Conservation (phyloP, 2,797 vertebrate genomes). For the Sciurus vulgaris region DNA sequence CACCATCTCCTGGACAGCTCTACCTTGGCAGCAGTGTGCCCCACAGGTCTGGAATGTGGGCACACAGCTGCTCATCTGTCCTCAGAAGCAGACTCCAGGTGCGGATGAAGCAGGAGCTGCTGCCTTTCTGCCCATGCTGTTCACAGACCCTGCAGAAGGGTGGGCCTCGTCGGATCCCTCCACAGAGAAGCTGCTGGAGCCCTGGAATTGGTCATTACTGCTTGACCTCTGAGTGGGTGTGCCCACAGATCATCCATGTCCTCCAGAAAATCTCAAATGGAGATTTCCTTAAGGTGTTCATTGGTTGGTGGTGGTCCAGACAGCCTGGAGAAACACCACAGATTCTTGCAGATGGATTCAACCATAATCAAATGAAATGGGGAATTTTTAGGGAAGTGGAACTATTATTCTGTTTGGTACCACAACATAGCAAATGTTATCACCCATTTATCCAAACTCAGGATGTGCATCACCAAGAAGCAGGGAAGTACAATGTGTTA, state of each 20-base stretch:
- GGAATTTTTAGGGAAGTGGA: neutral
- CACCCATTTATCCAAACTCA: neutral
- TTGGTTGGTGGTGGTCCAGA: too few relatives aligned
- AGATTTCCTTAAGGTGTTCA: neutral
- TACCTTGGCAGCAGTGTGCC: neutral
- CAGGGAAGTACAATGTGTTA: neutral
- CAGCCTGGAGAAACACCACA: neutral
- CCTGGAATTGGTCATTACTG: neutral
- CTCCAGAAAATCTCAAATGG: neutral
- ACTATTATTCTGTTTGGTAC: neutral
- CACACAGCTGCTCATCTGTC: too few relatives aligned
- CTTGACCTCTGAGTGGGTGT: neutral
- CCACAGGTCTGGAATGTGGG: neutral
- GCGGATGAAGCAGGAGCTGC: too few relatives aligned
- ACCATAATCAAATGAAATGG: neutral
- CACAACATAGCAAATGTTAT: neutral
- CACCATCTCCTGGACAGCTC: neutral
- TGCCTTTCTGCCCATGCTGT: too few relatives aligned
- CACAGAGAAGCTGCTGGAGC: neutral
- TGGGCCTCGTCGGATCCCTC: too few relatives aligned
- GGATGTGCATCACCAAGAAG: neutral
- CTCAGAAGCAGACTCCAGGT: too few relatives aligned
- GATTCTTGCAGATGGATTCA: neutral
- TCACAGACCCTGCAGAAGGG: too few relatives aligned
- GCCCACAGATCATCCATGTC: neutral